These are phyloP conservation scores for Crocidura indochinensis DNA, from an alignment of 2,797 vertebrate species.

Conservation along the genomic window DNA sequence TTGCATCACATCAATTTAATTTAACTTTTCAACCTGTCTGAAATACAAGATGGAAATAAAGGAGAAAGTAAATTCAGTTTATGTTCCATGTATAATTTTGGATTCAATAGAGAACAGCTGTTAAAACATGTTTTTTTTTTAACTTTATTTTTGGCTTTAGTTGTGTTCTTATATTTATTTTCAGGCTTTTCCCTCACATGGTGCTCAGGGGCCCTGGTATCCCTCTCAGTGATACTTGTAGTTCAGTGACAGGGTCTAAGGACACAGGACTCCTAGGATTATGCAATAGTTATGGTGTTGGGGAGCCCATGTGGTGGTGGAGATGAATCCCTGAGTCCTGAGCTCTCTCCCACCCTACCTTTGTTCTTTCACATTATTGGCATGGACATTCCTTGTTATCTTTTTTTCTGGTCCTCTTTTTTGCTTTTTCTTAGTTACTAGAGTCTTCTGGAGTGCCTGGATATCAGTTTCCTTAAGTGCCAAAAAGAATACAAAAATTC, in stretches of 20 bases:
- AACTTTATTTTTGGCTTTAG: constrained; percentile 28
- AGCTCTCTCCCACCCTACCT: no score
- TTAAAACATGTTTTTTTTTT: constrained; percentile 9
- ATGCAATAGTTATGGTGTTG: no score
- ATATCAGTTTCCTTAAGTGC: constrained; percentile 45
- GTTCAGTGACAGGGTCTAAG: no score
- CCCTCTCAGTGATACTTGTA: not conserved
- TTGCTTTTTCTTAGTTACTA: constrained; percentile 50
- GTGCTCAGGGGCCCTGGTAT: not conserved
- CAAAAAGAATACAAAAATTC: constrained; percentile 35
- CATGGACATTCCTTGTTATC: constrained; percentile 46
- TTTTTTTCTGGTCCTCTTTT: constrained; percentile 42
- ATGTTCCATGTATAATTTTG: constrained; percentile 69
- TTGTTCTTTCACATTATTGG: constrained; percentile 59
- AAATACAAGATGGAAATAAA: constrained; percentile 63
- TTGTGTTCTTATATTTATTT: no score
- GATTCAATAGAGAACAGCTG: constrained; percentile 62
- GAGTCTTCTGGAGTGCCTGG: not conserved
- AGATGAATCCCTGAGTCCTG: no score
- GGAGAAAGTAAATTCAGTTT: constrained; percentile 27
- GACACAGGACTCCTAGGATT: no score
- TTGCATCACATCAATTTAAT: constrained; percentile 45
- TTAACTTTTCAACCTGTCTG: constrained; percentile 35
- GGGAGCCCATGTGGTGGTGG: no score
- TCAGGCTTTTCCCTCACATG: not conserved